Evolutionary conservation across 1,140 invertebrate species (phyloP).

Genomic region (Meloidogyne floridensis): DNA sequence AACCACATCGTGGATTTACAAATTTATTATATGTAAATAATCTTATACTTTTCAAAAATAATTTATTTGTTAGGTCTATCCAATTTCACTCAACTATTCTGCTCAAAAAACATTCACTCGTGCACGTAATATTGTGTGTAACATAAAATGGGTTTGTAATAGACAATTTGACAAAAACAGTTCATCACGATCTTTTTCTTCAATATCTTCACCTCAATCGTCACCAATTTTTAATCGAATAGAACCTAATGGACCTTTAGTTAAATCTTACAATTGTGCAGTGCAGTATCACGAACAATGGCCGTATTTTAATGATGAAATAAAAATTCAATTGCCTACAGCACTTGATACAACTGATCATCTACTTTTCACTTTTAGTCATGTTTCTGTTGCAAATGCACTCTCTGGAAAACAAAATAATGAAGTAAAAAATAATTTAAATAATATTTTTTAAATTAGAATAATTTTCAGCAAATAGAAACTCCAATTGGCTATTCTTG

Average conservation of each 20-base stretch:
- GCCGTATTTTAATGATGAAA: slow-evolving; percentile 45
- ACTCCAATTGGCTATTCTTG: slow-evolving; percentile 49
- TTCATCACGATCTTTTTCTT: background rate
- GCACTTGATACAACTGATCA: slow-evolving; percentile 41
- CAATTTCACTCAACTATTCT: slow-evolving; percentile 40
- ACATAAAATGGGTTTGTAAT: slow-evolving; percentile 5
- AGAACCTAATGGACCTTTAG: slow-evolving; percentile 37
- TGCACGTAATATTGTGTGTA: slow-evolving; percentile 51
- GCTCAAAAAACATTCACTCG: slow-evolving; percentile 47
- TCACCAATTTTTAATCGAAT: slow-evolving; percentile 41
- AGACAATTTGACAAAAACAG: background rate
- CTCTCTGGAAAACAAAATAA: slow-evolving; percentile 30
- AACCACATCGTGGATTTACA: slow-evolving; percentile 34
- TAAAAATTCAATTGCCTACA: slow-evolving; percentile 47
- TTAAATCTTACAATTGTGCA: slow-evolving; percentile 36
- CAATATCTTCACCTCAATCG: background rate
- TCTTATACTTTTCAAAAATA: background rate
- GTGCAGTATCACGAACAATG: slow-evolving; percentile 56
- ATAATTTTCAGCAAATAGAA: slow-evolving; percentile 36
- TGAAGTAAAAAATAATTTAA: background rate
- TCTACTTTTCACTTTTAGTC: slow-evolving; percentile 47
- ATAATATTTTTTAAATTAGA: background rate
- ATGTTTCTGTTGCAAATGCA: slow-evolving; percentile 50
- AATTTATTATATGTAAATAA: slow-evolving; percentile 43
- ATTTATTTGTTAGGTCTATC: slow-evolving; percentile 37